Evolutionary conservation across 2,888 invertebrate genomes (phyloP), one percentile per base, ranked within the genome.

Genomic region (Chalcis sispes): DNA sequence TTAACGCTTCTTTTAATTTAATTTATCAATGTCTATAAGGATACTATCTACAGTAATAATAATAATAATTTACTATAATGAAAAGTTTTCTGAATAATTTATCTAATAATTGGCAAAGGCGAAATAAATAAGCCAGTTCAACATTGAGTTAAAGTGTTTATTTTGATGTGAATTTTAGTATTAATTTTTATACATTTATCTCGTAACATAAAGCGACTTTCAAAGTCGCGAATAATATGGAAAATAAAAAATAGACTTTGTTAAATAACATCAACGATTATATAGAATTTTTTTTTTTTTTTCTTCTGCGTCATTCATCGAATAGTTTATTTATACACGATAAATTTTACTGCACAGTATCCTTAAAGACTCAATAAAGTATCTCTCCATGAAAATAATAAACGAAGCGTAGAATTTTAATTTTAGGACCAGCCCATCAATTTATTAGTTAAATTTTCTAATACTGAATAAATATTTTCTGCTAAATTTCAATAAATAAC

Each of bases 381-480:
- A 72, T 56, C 15, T 52, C 50, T 46, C 66, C 54, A 61, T 62
- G 10, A 62, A 74, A 74, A 71, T 54, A 65, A 73, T 78, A 54
- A 27, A 72, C 54, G 25, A 65, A 64, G 66, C 71, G 54, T 75
- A 72, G 40, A 70, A 52, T 64, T 70, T 46, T 46, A 56, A 65
- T 75, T 48, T 50, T 18, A 78, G 78, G 78, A 70, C 78, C 78
- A 75, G 78, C 78, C 78, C 36, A 66, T 62, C 69, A 78, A 62
- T 69, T 73, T 61, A n/a, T 65, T 42, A 66, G 27, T 54, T 65
- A 72, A 40, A 72, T 58, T 61, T 23, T 66, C 48, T 75, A 77
- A 75, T 75, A 78, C 72, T 70, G 69, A 59, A 54, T 75, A 72
- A 72, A 42, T 72, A 23, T 69, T 67, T 52, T 65, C 46, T 23